Base-by-base conservation (phyloP, 2,113 vertebrate genomes). In the Ascaphus truei region DNA sequence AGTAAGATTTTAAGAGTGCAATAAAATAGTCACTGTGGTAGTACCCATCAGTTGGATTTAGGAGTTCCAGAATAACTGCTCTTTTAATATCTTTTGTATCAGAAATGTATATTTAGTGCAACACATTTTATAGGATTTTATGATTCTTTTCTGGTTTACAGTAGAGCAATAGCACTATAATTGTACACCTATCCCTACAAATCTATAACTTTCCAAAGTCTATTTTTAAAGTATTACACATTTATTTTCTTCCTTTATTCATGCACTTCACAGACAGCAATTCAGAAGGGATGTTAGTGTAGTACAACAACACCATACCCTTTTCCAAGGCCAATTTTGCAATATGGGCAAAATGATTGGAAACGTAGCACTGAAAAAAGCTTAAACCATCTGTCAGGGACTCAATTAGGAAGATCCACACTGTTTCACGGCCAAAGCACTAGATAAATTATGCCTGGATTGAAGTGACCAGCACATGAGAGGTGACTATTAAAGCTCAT, bases 371-470 rank as follows among this genome's bases (percentile, higher is more conserved):
- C 80, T 83, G 81, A 82, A 89, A 89, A 57, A 85, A 56, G 71
- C 86, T 83, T 82, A 87, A 90, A 85, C 89, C 88, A 91, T 91
- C 89, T 91, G 89, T 89, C 86, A 88, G 84, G 84, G 86, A 83
- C 83, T 88, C 77, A 2, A 85, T 83, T 88, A 86, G 87, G 83
- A 85, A 87, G 88, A 89, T 84, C 77, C 84, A 89, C 77, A 79
- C 83, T 81, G 83, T 80, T 87, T 84, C 76, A 76, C 78, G 81
- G 89, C 88, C 86, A 89, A 89, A 81, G 81, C 84, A 83, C 57
- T 71, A 81, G 63, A 87, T 87, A 90, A 88, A 89, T 87, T 85
- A 88, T 84, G 84, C 80, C 80, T 83, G 77, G 81, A 82, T 85
- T 75, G 72, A 80, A 85, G 81, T 71, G 75, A 81, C 80, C 80